Base-by-base conservation (phyloP, 1,140 invertebrate species). In the Drosophila parabipectinata region DNA sequence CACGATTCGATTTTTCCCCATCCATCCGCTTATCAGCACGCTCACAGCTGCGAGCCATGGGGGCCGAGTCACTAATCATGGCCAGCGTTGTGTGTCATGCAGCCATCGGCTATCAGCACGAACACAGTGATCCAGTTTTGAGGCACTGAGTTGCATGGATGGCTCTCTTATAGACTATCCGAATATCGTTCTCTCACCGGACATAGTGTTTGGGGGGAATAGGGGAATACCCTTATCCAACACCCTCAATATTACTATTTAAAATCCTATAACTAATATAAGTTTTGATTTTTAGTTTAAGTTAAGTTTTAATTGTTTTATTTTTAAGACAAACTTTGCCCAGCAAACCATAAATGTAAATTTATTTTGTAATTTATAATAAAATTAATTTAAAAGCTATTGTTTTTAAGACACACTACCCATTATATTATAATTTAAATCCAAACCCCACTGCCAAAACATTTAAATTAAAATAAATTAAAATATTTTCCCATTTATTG, bases 81-180 rank as follows among this genome's bases (percentile, higher is more conserved):
- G 37, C 12, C 59, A 64, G 52, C 73, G 71, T 74, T 74, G 52
- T 73, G 71, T 74, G 72, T 74, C 69, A 74, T 64, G 47, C 26
- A 41, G 57, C 71, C 69, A 10, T 51, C 28, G 47, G 52, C 51
- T 73, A 74, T 74, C 72, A 52, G 59, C 18, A 44, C 47, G 58
- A 74, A 21, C 58, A 37, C 21, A 61, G 34, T 73, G 69, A 67
- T 73, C 69, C 41, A 73, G 52, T 61, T 72, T 73, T 61, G 41
- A 4, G 48, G 39, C 39, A 41, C 14, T 45, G 32, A 24, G 30
- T 24, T 64, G 37, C 69, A 72, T 28, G 1, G 1, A 8, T 32
- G 26, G 68, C 32, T 52, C 53, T 74, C 54, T 28, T 21, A 37
- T 51, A 28, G 21, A 21, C 14, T 26, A 52, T 30, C 37, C n/a